Base-by-base conservation (phyloP, 53 echinoderm and acorn worm species). In the Henricia sp. region DNA sequence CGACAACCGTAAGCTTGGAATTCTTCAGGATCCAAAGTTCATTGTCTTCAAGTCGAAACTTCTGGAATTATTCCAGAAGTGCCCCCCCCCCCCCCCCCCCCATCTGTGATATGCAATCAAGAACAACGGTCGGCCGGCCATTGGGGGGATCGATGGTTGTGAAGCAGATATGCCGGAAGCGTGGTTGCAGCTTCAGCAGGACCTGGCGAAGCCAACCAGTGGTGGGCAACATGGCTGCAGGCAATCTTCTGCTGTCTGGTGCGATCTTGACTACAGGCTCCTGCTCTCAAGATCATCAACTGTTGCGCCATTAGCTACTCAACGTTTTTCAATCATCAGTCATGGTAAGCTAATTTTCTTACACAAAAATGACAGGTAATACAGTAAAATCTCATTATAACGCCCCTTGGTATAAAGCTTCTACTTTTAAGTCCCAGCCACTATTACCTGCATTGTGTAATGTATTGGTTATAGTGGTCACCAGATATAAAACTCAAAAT, bases 201-300 rank as follows among this genome's bases (percentile, higher is more conserved):
- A 72, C n/a, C 32, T 72, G 73, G 36, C 51, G 37, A 35, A 72
- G 54, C 16, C 73, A 72, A 23, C 73, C 73, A 0, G 5, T 53
- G 53, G 26, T 72, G 0, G 73, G 73, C 10, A 72, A 72, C 32
- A 52, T 37, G 0, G 37, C 73, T 24, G 73, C 73, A 11, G 73
- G 73, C 0, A 72, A 72, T 34, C 53, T 72, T 3, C 52, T 72
- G 0, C 73, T 72, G 8, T 72, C 73, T 0, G 63, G 63, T 30
- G 63, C 63, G 0, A 63, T 63, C 28, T 32, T 63, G 26, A 63
- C 63, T 32, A 16, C 63, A 23, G 63, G 63, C 10, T 63, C 32
- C 34, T 32, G 72, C 72, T 0, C 16, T 72, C 36, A 52, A 16
- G 0, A 35, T 29, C 3, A 34, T 72, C 36, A 52, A 52, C 17